Conservation (phyloP, 2,113 vertebrate genomes). For the Oceanites oceanicus region DNA sequence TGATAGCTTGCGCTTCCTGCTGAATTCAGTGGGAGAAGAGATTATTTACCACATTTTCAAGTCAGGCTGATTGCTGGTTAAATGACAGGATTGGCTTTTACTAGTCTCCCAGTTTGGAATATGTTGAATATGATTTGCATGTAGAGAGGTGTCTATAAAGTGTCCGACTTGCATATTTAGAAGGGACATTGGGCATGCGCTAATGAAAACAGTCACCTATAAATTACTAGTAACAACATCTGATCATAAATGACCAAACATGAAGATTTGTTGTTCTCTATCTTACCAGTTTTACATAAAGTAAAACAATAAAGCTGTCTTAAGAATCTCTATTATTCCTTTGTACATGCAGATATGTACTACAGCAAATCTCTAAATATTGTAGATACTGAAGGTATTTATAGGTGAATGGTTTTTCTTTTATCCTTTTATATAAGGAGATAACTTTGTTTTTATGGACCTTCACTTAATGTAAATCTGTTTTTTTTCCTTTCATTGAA, state of each 20-base stretch:
- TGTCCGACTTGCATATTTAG: not conserved
- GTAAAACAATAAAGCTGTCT: not conserved
- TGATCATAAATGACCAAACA: not conserved
- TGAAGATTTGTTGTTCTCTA: not conserved
- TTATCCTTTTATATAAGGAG: not conserved
- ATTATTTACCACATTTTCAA: not conserved
- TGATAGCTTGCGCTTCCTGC: not conserved
- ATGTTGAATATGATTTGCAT: not conserved
- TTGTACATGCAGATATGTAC: not conserved
- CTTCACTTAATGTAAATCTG: not conserved
- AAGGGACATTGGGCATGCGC: not conserved
- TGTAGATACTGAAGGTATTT: not conserved
- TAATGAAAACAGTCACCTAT: not conserved
- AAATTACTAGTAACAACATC: not conserved
- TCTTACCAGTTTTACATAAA: not conserved
- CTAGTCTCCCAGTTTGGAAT: not conserved
- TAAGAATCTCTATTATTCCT: not conserved
- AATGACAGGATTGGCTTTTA: not conserved
- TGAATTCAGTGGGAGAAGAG: not conserved
- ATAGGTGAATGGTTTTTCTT: not conserved
- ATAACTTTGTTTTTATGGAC: not conserved
- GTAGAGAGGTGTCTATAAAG: not conserved
- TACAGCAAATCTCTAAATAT: not conserved
- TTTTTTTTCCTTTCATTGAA: not conserved
- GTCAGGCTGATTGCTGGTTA: not conserved